Evolutionary conservation across 2,797 vertebrate genomes (phyloP).

Genomic region (Macropodus opercularis): DNA sequence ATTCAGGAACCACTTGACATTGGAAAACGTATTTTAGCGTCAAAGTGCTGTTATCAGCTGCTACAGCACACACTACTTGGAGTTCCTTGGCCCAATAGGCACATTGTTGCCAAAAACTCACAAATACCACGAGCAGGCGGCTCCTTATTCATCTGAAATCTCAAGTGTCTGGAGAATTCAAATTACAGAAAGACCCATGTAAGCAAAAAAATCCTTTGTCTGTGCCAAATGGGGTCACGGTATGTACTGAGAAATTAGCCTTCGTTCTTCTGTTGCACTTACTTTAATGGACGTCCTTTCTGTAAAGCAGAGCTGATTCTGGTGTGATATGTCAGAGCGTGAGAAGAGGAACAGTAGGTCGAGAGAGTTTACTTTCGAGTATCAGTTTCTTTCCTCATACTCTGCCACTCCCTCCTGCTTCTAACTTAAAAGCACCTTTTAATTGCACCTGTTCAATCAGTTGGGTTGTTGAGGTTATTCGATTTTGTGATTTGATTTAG

Average conservation of each 20-base stretch:
- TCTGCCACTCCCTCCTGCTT: conserved; percentile 8
- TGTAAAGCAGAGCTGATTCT: neutral
- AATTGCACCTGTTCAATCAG: neutral
- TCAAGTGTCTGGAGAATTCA: neutral
- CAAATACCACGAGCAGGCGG: neutral
- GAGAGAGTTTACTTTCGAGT: conserved; percentile 14
- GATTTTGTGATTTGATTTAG: conserved; percentile 52
- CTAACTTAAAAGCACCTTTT: conserved; percentile 12
- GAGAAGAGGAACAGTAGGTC: conserved; percentile 35
- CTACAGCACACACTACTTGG: too few relatives aligned
- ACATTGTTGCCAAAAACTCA: too few relatives aligned
- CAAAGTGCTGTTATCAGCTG: too few relatives aligned
- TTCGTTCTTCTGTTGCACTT: neutral
- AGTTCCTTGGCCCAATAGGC: too few relatives aligned
- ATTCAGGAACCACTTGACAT: neutral
- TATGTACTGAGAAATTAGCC: neutral
- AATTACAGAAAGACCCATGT: neutral
- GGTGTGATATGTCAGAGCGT: conserved; percentile 9
- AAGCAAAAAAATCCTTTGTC: neutral
- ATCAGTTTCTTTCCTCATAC: conserved; percentile 13
- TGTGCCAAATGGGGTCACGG: neutral
- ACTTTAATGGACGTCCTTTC: neutral
- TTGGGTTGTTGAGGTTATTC: conserved; percentile 27
- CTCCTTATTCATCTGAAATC: neutral
- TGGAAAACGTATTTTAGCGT: neutral